Conservation (phyloP, 2,888 invertebrate genomes). For the Notocelia uddmanniana region DNA sequence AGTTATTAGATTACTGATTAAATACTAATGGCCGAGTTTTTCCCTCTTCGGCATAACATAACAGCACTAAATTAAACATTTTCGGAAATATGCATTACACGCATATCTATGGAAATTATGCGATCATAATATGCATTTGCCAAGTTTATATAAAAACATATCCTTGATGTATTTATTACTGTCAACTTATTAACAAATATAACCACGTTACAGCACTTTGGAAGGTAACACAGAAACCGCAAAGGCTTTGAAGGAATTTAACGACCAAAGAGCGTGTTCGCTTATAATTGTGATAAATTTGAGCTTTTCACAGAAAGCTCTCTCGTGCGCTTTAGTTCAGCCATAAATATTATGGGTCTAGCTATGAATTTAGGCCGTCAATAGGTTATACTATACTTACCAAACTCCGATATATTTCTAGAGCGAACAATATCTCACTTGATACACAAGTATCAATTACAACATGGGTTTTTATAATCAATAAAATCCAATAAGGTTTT, state of each 20-base stretch:
- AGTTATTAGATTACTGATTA: neutral
- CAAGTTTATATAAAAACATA: neutral
- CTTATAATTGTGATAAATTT: constrained; percentile 24
- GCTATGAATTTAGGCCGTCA: neutral
- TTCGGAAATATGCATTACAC: neutral
- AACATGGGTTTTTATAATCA: too few species aligned
- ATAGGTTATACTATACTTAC: neutral
- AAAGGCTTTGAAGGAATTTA: constrained; percentile 28
- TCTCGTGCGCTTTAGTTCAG: constrained; percentile 4
- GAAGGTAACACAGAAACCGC: constrained; percentile 30
- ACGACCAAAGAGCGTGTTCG: constrained; percentile 26
- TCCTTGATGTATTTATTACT: neutral
- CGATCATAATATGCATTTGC: neutral
- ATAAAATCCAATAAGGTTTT: too few species aligned
- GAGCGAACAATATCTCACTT: neutral
- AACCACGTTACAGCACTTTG: constrained; percentile 11
- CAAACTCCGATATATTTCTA: neutral
- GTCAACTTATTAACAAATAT: constrained; percentile 5
- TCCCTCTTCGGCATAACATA: neutral
- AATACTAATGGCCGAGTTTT: neutral
- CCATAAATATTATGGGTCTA: neutral
- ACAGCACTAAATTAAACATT: neutral
- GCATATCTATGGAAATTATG: neutral
- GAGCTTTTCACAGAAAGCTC: constrained; percentile 10
- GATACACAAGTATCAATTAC: neutral